phyloP scores from a whole-genome alignment of 2,797 vertebrate genomes.

The Liasis olivaceus region DNA sequence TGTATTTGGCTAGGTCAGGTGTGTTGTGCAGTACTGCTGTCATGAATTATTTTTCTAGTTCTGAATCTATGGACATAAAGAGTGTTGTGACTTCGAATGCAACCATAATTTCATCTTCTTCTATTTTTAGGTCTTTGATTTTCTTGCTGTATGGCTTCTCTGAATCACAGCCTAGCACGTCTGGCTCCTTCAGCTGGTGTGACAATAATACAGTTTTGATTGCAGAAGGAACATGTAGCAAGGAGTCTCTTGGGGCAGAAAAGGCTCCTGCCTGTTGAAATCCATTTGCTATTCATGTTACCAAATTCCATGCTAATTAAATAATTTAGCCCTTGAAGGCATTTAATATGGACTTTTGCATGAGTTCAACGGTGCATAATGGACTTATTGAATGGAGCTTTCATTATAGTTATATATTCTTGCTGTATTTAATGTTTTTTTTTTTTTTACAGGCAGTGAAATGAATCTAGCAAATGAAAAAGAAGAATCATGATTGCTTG shows the following conservation, averaged over 20 bases:
- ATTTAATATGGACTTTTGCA: background rate
- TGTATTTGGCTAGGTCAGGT: background rate
- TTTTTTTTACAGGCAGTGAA: background rate
- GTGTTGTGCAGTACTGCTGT: background rate
- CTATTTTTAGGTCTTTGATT: background rate
- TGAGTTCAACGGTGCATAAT: conserved; percentile 12
- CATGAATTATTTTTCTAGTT: background rate
- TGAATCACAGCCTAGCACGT: conserved; percentile 1
- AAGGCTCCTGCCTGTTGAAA: conserved; percentile 8
- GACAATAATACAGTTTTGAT: conserved; percentile 1
- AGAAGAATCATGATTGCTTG: background rate
- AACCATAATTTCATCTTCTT: background rate
- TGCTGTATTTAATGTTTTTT: background rate
- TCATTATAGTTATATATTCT: conserved; percentile 18
- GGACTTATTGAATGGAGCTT: conserved; percentile 21
- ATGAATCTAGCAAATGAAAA: background rate
- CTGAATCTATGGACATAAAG: background rate
- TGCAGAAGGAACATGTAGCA: background rate
- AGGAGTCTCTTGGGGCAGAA: background rate
- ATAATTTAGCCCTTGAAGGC: background rate
- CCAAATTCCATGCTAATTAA: conserved; percentile 24
- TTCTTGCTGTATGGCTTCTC: background rate
- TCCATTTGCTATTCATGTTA: conserved; percentile 17
- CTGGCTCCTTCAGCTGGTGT: conserved; percentile 18
- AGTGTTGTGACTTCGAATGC: background rate